A percentile compares a stretch with the other conserved stretches of the same genome.
phyloP scores from a whole-genome alignment of 2,797 vertebrate genomes.

The Anomalospiza imberbis region DNA sequence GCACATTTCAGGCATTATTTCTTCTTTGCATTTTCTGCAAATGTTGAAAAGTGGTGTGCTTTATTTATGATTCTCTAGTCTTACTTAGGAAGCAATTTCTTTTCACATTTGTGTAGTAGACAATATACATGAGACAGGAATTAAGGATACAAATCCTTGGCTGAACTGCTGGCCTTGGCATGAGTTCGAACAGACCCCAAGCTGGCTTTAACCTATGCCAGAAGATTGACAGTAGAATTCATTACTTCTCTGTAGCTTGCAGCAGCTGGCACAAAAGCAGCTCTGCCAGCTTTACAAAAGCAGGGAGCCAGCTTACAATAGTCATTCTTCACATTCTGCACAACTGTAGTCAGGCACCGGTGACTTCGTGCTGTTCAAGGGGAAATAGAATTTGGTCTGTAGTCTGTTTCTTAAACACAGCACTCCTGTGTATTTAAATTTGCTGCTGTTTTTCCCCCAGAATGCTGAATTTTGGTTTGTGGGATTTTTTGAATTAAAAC shows the following conservation, averaged over 20 bases:
- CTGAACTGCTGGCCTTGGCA: conserved; percentile 39
- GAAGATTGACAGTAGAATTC: conserved; percentile 62
- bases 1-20: neutral
- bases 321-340: conserved; percentile 36
- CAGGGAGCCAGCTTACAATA: conserved; percentile 20
- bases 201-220: conserved; percentile 34
- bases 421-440: neutral
- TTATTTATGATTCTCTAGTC: neutral
- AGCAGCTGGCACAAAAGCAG: conserved; percentile 60
- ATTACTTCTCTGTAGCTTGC: conserved; percentile 35
- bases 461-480: neutral
- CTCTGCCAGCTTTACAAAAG: conserved; percentile 47
- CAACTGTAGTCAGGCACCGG: conserved; percentile 25
- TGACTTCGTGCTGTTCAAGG: neutral
- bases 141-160: conserved; percentile 37
- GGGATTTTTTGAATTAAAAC: neutral
- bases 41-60: neutral
- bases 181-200: conserved; percentile 39
- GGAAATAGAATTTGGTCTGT: neutral
- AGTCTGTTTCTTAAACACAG: conserved; percentile 1
- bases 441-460: neutral
- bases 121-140: conserved; percentile 21
- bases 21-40: neutral
- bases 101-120: neutral
- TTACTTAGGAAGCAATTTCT: conserved; percentile 20